Evolutionary conservation across 2,113 vertebrate genomes (phyloP).

Genomic region (Caracal caracal): DNA sequence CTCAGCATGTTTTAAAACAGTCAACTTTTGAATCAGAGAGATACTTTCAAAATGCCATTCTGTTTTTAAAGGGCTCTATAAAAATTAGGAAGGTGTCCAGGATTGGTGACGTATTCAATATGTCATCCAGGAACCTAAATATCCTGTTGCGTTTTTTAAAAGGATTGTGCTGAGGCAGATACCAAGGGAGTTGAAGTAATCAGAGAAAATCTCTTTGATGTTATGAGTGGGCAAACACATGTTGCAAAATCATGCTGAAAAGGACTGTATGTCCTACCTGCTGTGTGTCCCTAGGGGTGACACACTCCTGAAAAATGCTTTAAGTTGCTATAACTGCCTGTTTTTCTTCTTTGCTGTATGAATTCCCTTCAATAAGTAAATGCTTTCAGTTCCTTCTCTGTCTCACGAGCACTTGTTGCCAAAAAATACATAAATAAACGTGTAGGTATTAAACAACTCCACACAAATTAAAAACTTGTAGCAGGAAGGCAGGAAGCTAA

Average conservation of each 20-base stretch:
- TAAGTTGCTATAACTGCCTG: neutral
- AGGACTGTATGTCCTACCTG: neutral
- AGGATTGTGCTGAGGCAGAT: neutral
- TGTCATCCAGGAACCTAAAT: neutral
- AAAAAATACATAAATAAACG: neutral
- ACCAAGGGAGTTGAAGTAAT: neutral
- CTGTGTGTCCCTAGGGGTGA: neutral
- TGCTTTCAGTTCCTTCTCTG: conserved; percentile 16
- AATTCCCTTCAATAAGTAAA: conserved; percentile 21
- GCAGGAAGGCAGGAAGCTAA: conserved; percentile 7
- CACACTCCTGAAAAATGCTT: neutral
- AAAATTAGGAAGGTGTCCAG: neutral
- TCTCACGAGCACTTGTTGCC: neutral
- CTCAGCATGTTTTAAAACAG: neutral
- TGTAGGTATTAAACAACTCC: neutral
- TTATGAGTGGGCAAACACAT: neutral
- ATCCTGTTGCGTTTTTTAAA: neutral
- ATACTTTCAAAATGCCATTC: neutral
- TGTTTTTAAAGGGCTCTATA: conserved; percentile 21
- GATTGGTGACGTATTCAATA: neutral
- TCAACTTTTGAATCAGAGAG: neutral
- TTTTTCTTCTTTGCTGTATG: conserved; percentile 11
- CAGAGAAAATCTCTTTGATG: neutral
- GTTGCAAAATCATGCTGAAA: conserved; percentile 11
- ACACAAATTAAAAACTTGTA: conserved; percentile 48